These are phyloP conservation scores for Pogoniulus pusillus DNA, from an alignment of 2,797 vertebrate species.

Conservation along the genomic window DNA sequence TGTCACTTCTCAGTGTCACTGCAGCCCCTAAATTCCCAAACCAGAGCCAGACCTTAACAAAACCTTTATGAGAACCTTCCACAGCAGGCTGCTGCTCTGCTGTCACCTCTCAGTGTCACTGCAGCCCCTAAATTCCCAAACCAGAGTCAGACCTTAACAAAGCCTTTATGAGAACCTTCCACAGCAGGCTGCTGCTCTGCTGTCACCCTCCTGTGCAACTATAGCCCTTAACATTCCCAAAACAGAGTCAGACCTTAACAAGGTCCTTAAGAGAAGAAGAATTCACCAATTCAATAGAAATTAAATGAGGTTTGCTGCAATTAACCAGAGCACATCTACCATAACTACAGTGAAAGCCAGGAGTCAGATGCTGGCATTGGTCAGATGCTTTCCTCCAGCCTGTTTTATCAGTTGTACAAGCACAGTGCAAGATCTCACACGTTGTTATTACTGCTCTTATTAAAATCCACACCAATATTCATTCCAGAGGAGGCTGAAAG, in stretches of 20 bases:
- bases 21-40: not conserved
- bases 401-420: not conserved
- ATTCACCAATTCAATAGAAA: not conserved
- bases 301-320: not conserved
- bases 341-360: not conserved
- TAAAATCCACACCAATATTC: slow-evolving; percentile 47
- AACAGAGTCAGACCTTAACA: not conserved
- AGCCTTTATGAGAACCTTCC: not conserved
- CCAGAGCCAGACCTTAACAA: not conserved
- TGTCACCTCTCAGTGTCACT: not conserved
- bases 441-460: slow-evolving; percentile 44
- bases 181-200: not conserved
- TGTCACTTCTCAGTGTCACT: not conserved
- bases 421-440: slow-evolving; percentile 4
- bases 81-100: not conserved
- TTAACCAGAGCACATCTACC: not conserved
- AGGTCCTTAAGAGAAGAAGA: not conserved
- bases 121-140: not conserved
- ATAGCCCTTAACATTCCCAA: not conserved
- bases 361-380: not conserved
- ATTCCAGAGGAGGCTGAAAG: slow-evolving; percentile 49
- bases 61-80: not conserved
- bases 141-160: not conserved
- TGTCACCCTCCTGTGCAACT: not conserved
- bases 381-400: slow-evolving; percentile 11